Conservation (phyloP, 2,797 vertebrate genomes). For the Muraenolepis orangiensis region DNA sequence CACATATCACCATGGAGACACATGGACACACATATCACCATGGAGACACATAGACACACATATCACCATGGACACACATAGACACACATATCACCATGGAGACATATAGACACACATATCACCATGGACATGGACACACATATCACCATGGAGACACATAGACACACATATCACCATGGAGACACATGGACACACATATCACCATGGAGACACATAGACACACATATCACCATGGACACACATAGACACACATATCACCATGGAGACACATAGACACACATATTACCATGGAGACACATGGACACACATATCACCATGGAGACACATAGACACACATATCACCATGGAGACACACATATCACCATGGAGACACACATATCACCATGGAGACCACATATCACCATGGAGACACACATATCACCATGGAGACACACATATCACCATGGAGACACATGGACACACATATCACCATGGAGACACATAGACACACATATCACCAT, state of each 20-base stretch:
- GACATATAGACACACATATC: not conserved
- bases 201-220: not conserved
- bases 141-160: not conserved
- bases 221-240: not conserved
- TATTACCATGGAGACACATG: not conserved
- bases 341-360: not conserved
- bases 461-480: constrained; percentile 14
- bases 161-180: not conserved
- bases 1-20: too few species aligned
- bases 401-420: not conserved
- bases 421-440: not conserved
- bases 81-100: not conserved
- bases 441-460: not conserved
- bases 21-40: not conserved
- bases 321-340: not conserved
- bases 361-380: constrained; percentile 8
- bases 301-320: not conserved
- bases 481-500: not conserved
- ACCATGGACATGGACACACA: not conserved
- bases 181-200: not conserved
- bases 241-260: not conserved
- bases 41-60: not conserved
- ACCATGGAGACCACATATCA: not conserved
- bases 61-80: not conserved
- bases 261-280: not conserved